These are phyloP conservation scores for Panagrolaimus sp. DNA, from an alignment of 1,140 invertebrate genomes.

Conservation along the genomic window DNA sequence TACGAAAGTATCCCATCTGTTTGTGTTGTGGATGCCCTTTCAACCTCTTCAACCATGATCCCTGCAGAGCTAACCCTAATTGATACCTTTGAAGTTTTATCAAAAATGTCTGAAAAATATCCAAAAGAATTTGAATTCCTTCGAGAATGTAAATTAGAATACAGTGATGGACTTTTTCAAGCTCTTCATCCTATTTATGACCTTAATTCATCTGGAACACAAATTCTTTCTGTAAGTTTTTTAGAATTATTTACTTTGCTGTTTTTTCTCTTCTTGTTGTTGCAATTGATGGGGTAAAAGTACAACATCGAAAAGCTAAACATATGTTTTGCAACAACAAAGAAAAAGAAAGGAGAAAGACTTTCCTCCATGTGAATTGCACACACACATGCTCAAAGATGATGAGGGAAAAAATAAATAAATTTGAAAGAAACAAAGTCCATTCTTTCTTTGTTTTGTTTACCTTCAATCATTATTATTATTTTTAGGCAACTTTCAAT, in stretches of 20 bases:
- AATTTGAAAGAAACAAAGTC: too few relatives aligned
- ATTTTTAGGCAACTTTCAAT: conserved; percentile 40
- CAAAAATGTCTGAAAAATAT: conserved; percentile 16
- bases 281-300: background rate
- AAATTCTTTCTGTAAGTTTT: conserved; percentile 31
- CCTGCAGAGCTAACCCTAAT: conserved; percentile 35
- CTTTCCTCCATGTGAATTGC: conserved; percentile 15
- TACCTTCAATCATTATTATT: background rate
- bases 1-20: conserved; percentile 30
- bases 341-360: background rate
- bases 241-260: conserved; percentile 8
- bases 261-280: background rate
- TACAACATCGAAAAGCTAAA: too few relatives aligned
- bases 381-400: background rate
- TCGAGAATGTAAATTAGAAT: conserved; percentile 25
- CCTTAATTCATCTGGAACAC: conserved; percentile 17
- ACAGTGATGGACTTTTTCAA: conserved; percentile 33
- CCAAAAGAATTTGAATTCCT: conserved; percentile 34
- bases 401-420: too few relatives aligned
- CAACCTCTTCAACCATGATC: conserved; percentile 1
- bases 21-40: conserved; percentile 23
- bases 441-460: background rate
- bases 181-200: conserved; percentile 27
- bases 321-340: too few relatives aligned
- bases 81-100: conserved; percentile 25